Evolutionary conservation across 2,888 invertebrate species (phyloP), one percentile per base, ranked within the genome.

Genomic region (Sarcophaga subvicina): DNA sequence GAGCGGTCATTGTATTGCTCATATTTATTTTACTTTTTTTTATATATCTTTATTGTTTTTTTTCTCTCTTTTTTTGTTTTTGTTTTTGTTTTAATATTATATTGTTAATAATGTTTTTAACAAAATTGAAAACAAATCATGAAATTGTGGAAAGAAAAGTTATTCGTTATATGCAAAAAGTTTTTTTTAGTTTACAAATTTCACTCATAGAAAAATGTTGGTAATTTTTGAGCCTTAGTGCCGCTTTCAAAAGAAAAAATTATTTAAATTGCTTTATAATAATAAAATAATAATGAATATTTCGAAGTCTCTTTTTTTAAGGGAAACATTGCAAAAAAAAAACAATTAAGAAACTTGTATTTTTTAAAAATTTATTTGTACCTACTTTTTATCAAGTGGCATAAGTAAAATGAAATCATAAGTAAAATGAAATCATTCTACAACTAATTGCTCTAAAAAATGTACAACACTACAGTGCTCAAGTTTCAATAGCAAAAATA

Each of bases 1-100:
- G 90, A 82, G 92, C 90, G 78, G 92, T 90, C 92, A 92, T 91
- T 64, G 90, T 90, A 87, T 89, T 89, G 88, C 89, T 89, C 90
- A 90, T 91, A 75, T 73, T 80, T 66, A 64, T 86, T 62, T 75
- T 25, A 10, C 60, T 63, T 54, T 37, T 81, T 69, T 37, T 37
- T 37, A 90, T 91, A 75, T 73, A 37, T 5, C 6, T 11, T 49
- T 62, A 20, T 64, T 27, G 20, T 64, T 63, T 10, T 79, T 79
- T 20, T 3, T 12, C 60, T 71, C 45, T 10, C 14, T 37, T 20
- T n/a, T 14, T 25, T 60, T 66, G 20, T 60, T 64, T 27, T 27
- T 47, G 37, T 54, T 14, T 54, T 14, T 54, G 12, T 54, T 54
- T 54, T 54, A 17, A 14, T 60, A 66, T 66, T 71, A 77, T 80